These are phyloP conservation scores for Apodemus sylvaticus DNA, from an alignment of 2,113 vertebrate genomes.

Conservation along the genomic window DNA sequence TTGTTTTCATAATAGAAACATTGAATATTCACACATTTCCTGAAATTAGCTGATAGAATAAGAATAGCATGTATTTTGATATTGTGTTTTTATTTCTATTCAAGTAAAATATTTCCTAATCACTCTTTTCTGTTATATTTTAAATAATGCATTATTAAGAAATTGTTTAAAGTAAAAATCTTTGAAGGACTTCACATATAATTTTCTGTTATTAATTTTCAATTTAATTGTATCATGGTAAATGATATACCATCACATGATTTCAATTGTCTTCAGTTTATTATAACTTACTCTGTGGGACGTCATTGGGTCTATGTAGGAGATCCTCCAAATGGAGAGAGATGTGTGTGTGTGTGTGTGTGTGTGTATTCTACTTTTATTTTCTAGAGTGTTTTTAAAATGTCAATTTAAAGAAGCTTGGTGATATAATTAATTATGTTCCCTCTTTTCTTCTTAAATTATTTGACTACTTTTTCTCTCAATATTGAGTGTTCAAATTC, in stretches of 20 bases:
- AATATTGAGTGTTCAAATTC: background rate
- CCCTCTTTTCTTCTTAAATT: background rate
- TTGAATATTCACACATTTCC: background rate
- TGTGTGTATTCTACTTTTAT: background rate
- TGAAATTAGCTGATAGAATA: background rate
- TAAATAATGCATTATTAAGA: background rate
- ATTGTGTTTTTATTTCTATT: conserved; percentile 17
- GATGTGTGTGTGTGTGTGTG: background rate
- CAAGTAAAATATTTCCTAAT: conserved; percentile 5
- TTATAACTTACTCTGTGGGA: background rate
- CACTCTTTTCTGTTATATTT: background rate
- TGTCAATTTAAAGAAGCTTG: background rate
- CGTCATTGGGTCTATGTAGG: background rate
- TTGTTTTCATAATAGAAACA: background rate
- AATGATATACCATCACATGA: background rate
- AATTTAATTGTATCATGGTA: background rate
- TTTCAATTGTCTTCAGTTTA: background rate
- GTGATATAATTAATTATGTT: background rate
- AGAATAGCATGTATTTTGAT: background rate
- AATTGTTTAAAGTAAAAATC: background rate
- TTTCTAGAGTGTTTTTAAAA: background rate
- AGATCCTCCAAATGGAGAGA: background rate
- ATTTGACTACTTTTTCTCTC: background rate
- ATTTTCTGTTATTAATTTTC: conserved; percentile 1
- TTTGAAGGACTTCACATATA: background rate